These are phyloP conservation scores for Eleginops maclovinus DNA, from an alignment of 2,113 vertebrate genomes.

Conservation along the genomic window DNA sequence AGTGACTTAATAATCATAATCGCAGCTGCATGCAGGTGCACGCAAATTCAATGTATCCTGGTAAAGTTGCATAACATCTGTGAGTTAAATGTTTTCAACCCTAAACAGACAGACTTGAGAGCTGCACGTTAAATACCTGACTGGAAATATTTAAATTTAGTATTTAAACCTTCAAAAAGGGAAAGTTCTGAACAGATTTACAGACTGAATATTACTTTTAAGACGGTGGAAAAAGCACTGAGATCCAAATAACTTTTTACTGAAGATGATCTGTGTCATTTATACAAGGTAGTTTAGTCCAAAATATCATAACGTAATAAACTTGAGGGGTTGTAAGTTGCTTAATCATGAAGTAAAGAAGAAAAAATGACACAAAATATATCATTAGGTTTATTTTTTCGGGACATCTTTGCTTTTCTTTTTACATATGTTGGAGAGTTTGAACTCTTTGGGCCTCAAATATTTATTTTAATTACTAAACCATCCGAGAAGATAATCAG, in stretches of 20 bases:
- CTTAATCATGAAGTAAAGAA: not conserved
- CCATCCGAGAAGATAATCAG: not conserved
- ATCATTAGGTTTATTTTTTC: not conserved
- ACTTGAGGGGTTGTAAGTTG: not conserved
- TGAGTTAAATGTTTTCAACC: not conserved
- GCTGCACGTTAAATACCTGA: not conserved
- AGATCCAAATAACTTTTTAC: not conserved
- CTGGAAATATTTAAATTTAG: not conserved
- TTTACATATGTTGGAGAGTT: not conserved
- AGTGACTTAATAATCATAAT: conserved; percentile 40
- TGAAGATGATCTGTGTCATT: not conserved
- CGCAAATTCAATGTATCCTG: not conserved
- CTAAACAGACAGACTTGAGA: not conserved
- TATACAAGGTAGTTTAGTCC: not conserved
- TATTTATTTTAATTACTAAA: not conserved
- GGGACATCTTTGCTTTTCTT: not conserved
- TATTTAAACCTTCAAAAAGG: not conserved
- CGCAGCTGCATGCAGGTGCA: conserved; percentile 6
- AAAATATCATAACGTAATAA: not conserved
- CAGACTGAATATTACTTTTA: not conserved
- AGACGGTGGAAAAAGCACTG: not conserved
- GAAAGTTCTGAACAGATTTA: not conserved
- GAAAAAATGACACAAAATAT: not conserved
- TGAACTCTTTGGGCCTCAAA: not conserved
- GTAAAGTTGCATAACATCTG: not conserved